These are phyloP conservation scores for Xiphophorus birchmanni DNA, from an alignment of 2,797 vertebrate genomes.

Conservation along the genomic window DNA sequence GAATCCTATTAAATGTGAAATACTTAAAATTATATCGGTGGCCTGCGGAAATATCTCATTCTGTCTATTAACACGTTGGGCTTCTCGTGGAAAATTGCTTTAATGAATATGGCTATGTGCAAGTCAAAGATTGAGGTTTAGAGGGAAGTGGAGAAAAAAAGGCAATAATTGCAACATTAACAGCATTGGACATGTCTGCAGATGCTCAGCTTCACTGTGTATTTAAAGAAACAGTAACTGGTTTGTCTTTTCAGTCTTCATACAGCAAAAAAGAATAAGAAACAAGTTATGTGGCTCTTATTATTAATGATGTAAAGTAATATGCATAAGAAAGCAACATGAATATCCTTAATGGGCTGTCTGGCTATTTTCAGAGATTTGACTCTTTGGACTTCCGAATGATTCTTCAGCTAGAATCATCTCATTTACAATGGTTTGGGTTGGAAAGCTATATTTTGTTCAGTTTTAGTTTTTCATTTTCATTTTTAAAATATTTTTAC, in stretches of 20 bases:
- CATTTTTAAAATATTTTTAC: background rate
- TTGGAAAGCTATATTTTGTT: background rate
- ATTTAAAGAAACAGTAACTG: background rate
- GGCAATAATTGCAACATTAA: background rate
- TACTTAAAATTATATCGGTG: background rate
- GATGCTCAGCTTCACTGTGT: background rate
- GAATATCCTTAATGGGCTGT: background rate
- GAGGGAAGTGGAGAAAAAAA: conserved; percentile 1
- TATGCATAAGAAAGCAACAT: background rate
- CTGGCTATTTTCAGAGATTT: background rate
- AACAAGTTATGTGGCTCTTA: background rate
- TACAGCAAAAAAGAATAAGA: background rate
- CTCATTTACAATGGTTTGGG: background rate
- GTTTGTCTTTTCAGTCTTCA: background rate
- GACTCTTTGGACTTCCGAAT: background rate
- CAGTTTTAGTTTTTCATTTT: background rate
- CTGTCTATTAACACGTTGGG: background rate
- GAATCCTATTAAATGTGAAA: conserved; percentile 10
- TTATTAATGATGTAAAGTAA: background rate
- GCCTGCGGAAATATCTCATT: background rate
- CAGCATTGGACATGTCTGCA: background rate
- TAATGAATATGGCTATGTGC: background rate
- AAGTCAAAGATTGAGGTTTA: background rate
- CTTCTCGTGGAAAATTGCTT: background rate
- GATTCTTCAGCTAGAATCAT: background rate